phyloP scores from a whole-genome alignment of 2,113 vertebrate genomes.

The Tapirus terrestris region DNA sequence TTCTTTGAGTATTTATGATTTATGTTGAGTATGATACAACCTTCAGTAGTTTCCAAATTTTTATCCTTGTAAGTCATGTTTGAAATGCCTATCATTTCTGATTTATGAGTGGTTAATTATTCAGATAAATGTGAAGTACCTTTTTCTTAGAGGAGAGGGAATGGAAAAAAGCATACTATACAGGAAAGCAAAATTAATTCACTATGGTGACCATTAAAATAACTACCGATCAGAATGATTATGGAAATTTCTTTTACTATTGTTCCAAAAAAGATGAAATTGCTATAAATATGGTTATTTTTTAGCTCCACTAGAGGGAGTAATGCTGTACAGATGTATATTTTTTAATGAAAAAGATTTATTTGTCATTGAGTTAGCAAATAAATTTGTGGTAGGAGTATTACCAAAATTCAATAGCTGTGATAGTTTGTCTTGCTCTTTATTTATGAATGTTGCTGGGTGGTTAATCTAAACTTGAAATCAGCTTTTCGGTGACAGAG shows the following conservation, averaged over 20 bases:
- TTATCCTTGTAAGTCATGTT: constrained; percentile 25
- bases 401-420: constrained; percentile 35
- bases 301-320: constrained; percentile 81
- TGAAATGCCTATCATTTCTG: constrained; percentile 31
- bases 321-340: background rate
- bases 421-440: background rate
- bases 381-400: constrained; percentile 28
- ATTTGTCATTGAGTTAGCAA: constrained; percentile 60
- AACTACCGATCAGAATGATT: background rate
- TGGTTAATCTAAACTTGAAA: constrained; percentile 42
- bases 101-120: constrained; percentile 49
- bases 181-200: background rate
- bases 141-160: constrained; percentile 49
- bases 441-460: background rate
- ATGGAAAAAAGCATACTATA: background rate
- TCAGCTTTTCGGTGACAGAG: background rate
- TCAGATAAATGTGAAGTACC: constrained; percentile 17
- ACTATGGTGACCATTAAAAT: background rate
- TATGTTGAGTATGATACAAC: background rate
- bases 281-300: background rate
- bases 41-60: constrained; percentile 49
- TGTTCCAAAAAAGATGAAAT: constrained; percentile 9
- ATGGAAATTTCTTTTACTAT: constrained; percentile 4
- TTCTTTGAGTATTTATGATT: constrained; percentile 61
- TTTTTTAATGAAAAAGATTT: constrained; percentile 57